Percentiles rank a stretch among this genome's conserved stretches.
phyloP scores from a whole-genome alignment of 2,797 vertebrate species.

The Hypotaenidia philippensis region DNA sequence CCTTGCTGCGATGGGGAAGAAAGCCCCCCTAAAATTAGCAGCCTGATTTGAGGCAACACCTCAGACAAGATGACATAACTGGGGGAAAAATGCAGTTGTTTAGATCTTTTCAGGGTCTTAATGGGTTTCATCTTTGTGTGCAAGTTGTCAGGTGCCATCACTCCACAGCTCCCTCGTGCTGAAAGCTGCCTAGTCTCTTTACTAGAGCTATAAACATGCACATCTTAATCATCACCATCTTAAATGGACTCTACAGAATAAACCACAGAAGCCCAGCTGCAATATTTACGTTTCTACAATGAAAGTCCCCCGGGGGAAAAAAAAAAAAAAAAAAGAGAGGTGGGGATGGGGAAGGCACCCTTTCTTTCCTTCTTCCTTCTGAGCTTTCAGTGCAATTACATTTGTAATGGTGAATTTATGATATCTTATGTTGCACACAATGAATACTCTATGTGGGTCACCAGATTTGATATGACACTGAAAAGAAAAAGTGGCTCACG shows the following conservation, averaged over 20 bases:
- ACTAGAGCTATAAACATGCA: background rate
- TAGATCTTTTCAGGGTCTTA: background rate
- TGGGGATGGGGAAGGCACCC: background rate
- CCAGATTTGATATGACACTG: constrained; percentile 14
- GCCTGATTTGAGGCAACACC: background rate
- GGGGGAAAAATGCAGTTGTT: background rate
- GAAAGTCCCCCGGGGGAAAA: background rate
- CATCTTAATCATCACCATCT: background rate
- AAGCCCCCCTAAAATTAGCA: background rate
- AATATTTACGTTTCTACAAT: constrained; percentile 23
- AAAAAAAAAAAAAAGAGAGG: background rate
- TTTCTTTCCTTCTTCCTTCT: constrained; percentile 28
- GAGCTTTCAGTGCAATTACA: constrained; percentile 1
- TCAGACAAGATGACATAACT: background rate
- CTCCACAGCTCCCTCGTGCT: constrained; percentile 6
- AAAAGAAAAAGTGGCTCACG: background rate
- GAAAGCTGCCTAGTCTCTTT: background rate
- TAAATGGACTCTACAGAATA: background rate
- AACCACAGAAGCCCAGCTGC: background rate
- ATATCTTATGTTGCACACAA: constrained; percentile 5
- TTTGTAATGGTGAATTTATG: constrained; percentile 40
- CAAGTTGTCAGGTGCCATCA: background rate
- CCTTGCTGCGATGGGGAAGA: background rate
- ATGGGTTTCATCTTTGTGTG: background rate
- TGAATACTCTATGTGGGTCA: constrained; percentile 9